Conservation (phyloP, 2,113 vertebrate species). For the Hassar affinis region DNA sequence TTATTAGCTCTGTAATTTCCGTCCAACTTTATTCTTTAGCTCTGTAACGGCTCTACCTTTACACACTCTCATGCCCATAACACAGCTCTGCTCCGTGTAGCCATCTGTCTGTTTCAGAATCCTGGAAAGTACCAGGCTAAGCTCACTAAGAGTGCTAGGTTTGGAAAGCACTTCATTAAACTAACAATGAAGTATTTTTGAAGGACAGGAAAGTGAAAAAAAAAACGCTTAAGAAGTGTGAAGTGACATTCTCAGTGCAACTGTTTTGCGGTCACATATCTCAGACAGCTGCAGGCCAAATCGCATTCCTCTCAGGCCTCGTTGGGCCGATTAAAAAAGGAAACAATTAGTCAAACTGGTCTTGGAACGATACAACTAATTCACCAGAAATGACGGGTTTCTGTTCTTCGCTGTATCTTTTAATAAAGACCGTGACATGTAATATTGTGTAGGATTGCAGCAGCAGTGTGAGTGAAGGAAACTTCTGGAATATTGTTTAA, state of each 20-base stretch:
- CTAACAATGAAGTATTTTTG: slow-evolving; percentile 74
- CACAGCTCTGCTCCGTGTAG: neutral
- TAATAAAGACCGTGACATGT: neutral
- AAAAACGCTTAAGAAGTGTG: slow-evolving; percentile 73
- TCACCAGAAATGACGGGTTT: neutral
- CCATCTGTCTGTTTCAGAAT: slow-evolving; percentile 18
- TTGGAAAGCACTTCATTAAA: slow-evolving; percentile 74
- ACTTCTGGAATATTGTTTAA: neutral
- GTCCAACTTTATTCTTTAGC: too few species aligned
- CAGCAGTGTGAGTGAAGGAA: neutral
- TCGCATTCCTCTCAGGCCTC: slow-evolving; percentile 69
- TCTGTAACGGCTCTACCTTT: neutral
- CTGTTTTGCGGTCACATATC: slow-evolving; percentile 69
- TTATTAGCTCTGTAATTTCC: neutral
- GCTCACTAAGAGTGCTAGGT: slow-evolving; percentile 61
- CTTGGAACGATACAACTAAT: neutral
- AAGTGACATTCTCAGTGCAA: slow-evolving; percentile 73
- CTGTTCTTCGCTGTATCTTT: neutral
- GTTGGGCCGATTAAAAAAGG: slow-evolving; percentile 72
- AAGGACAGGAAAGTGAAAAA: slow-evolving; percentile 53
- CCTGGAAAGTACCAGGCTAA: slow-evolving; percentile 57
- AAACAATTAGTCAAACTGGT: slow-evolving; percentile 73
- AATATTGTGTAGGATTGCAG: neutral
- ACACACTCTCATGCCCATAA: slow-evolving; percentile 4
- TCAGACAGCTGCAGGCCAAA: slow-evolving; percentile 73